These are phyloP conservation scores for Rhagoletis pomonella DNA, from an alignment of 1,140 invertebrate species.

Conservation along the genomic window DNA sequence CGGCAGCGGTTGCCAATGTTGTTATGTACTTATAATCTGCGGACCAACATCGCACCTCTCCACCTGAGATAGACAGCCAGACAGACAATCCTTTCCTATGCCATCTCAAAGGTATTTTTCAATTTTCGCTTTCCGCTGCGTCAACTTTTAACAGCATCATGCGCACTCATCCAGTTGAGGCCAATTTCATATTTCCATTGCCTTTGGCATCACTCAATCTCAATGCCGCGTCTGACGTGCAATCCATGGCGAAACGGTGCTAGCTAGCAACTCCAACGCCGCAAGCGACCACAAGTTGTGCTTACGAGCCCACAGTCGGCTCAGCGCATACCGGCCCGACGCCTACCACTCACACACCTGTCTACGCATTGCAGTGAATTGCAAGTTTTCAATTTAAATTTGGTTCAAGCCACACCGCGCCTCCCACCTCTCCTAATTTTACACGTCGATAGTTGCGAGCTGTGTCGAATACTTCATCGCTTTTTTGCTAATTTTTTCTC, in stretches of 20 bases:
- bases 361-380: neutral
- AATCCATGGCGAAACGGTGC: neutral
- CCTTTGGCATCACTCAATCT: slow-evolving; percentile 19
- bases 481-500: neutral
- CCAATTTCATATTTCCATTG: slow-evolving; percentile 36
- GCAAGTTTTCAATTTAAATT: slow-evolving; percentile 42
- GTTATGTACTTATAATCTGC: neutral
- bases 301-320: neutral
- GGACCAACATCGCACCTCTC: neutral
- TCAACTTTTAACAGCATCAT: neutral
- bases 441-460: neutral
- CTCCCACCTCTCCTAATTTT: neutral
- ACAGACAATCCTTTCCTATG: no score
- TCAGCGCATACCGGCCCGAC: neutral
- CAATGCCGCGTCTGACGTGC: neutral
- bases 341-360: neutral
- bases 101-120: neutral
- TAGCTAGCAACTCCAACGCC: neutral
- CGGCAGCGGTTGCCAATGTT: neutral
- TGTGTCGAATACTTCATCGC: neutral
- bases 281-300: slow-evolving; percentile 26
- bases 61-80: no score
- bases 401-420: neutral
- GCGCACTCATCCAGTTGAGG: neutral
- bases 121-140: neutral